Evolutionary conservation across 1,140 invertebrate species (phyloP).

Genomic region (Hypsibius dujardini): DNA sequence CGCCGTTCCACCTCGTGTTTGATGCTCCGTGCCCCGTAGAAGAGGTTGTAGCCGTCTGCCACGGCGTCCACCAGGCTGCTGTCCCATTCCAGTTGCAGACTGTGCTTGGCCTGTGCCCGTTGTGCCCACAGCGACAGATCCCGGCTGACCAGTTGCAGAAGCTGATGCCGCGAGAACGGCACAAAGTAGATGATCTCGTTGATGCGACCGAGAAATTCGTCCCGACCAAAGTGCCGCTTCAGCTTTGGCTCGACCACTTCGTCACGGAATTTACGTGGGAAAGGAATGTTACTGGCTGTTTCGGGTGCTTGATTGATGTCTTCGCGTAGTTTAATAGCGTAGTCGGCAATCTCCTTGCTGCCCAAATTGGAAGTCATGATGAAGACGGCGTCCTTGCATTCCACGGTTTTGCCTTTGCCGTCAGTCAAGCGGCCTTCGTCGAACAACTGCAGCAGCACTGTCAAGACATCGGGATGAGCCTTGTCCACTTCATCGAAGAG

Average conservation of each 20-base stretch:
- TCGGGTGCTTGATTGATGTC: constrained; percentile 44
- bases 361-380: constrained; percentile 89
- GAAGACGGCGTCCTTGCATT: constrained; percentile 82
- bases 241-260: constrained; percentile 61
- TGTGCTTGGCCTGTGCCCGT: constrained; percentile 49
- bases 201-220: constrained; percentile 79
- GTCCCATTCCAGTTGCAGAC: constrained; percentile 67
- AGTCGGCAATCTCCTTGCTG: constrained; percentile 69
- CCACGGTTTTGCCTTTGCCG: constrained; percentile 74
- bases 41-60: constrained; percentile 68
- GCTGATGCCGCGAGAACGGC: constrained; percentile 64
- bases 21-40: constrained; percentile 75
- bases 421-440: constrained; percentile 81
- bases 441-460: constrained; percentile 74
- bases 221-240: constrained; percentile 65
- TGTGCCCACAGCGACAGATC: constrained; percentile 61
- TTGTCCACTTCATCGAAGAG: constrained; percentile 92
- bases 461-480: constrained; percentile 80
- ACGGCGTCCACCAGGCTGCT: constrained; percentile 57
- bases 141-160: constrained; percentile 54
- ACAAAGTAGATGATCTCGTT: constrained; percentile 88
- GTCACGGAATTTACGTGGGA: constrained; percentile 57
- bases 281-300: constrained; percentile 42
- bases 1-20: constrained; percentile 76
- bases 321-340: constrained; percentile 57